phyloP scores from a whole-genome alignment of 1,140 invertebrate species.

The Trinorchestia longiramus region DNA sequence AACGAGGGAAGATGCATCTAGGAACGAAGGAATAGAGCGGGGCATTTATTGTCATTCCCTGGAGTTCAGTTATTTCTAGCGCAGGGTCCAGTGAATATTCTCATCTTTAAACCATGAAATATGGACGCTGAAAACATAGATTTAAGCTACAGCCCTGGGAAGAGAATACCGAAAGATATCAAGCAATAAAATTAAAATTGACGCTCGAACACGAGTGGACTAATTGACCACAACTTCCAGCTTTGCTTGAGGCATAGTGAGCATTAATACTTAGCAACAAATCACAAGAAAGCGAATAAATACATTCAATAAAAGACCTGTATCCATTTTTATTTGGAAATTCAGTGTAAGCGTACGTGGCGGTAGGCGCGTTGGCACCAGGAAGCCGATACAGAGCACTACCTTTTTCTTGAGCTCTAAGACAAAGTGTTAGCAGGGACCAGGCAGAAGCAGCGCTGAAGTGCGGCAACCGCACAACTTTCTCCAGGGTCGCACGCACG shows the following conservation, averaged over 20 bases:
- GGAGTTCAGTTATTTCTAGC: not conserved
- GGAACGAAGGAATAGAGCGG: not conserved
- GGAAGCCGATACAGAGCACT: not conserved
- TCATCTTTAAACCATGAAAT: not conserved
- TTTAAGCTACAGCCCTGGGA: not conserved
- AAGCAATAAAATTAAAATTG: no score
- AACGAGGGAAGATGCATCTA: not conserved
- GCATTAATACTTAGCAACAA: no score
- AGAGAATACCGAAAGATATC: not conserved
- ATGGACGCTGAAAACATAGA: not conserved
- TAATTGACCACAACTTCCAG: no score
- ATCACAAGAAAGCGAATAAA: no score
- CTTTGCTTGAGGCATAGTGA: no score
- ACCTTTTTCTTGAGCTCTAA: not conserved
- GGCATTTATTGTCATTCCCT: not conserved
- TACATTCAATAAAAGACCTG: no score
- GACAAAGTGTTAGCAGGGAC: not conserved
- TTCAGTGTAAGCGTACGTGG: not conserved
- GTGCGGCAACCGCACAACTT: not conserved
- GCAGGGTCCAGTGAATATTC: not conserved
- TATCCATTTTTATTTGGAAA: no score
- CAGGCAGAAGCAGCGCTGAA: not conserved
- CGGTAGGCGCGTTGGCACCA: not conserved
- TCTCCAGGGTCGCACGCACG: not conserved
- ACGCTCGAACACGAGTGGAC: no score